These are phyloP conservation scores for Anguilla anguilla DNA, from an alignment of 2,797 vertebrate species.

Conservation along the genomic window DNA sequence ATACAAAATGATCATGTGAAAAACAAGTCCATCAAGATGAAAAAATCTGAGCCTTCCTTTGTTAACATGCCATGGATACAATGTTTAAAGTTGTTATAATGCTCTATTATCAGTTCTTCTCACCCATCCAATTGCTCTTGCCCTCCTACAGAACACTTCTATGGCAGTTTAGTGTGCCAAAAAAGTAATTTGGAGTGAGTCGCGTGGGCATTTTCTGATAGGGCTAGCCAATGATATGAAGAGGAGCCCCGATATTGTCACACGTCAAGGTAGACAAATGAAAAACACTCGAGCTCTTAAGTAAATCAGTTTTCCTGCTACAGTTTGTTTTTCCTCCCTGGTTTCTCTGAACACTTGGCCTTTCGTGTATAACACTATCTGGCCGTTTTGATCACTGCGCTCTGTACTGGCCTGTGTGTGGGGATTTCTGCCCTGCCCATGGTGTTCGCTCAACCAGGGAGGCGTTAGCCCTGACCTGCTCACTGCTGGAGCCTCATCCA, in stretches of 20 bases:
- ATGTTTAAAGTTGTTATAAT: neutral
- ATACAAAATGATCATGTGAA: neutral
- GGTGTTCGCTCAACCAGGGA: neutral
- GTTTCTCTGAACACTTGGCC: neutral
- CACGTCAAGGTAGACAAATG: neutral
- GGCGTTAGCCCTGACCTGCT: neutral
- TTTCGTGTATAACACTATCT: neutral
- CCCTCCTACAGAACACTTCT: neutral
- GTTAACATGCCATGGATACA: neutral
- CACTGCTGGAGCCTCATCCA: neutral
- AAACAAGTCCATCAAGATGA: neutral
- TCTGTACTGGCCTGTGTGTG: neutral
- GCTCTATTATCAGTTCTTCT: neutral
- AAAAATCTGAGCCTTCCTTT: neutral
- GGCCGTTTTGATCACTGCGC: neutral
- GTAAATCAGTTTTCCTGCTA: neutral
- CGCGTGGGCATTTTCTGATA: neutral
- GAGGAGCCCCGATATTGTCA: neutral
- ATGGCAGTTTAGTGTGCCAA: neutral
- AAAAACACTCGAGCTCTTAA: neutral
- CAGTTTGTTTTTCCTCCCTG: neutral
- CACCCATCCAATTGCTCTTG: neutral
- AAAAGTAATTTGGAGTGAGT: neutral
- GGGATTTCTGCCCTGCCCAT: conserved; percentile 4
- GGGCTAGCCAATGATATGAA: neutral